These are phyloP conservation scores for Sphaerophoria rueppellii DNA, from an alignment of 2,888 invertebrate genomes.

Conservation along the genomic window DNA sequence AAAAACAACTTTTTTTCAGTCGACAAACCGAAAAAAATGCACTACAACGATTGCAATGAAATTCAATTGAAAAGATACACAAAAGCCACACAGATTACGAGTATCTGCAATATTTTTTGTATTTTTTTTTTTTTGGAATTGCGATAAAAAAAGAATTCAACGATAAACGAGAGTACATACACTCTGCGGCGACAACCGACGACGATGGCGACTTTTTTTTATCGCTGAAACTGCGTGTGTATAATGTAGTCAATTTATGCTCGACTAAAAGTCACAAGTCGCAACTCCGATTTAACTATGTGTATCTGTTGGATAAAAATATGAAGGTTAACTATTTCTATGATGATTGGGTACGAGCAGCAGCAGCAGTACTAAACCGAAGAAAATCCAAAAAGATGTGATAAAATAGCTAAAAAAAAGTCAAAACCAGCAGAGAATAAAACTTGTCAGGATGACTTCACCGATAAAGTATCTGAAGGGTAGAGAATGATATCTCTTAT, in stretches of 20 bases:
- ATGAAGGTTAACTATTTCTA: conserved; percentile 67
- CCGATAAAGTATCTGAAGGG: conserved; percentile 55
- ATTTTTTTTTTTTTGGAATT: conserved; percentile 9
- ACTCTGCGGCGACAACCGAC: background rate
- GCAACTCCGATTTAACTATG: conserved; percentile 33
- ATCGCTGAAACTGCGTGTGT: conserved; percentile 11
- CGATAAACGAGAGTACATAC: background rate
- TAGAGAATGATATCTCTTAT: conserved; percentile 42
- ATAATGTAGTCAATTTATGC: background rate
- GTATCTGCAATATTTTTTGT: conserved; percentile 6
- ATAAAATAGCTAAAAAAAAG: conserved; percentile 25
- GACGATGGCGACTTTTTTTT: conserved; percentile 1
- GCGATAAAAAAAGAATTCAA: conserved; percentile 17
- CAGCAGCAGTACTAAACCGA: conserved; percentile 20
- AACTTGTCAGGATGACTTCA: conserved; percentile 62
- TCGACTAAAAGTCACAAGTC: conserved; percentile 6
- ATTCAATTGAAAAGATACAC: conserved; percentile 54
- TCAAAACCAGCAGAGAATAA: conserved; percentile 8
- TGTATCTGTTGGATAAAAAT: conserved; percentile 55
- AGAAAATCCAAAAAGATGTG: conserved; percentile 38
- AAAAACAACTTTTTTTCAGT: conserved; percentile 25
- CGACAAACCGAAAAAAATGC: conserved; percentile 30
- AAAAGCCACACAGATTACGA: conserved; percentile 19
- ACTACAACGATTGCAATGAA: conserved; percentile 49
- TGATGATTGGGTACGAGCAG: conserved; percentile 35